A percentile compares a stretch with the other conserved stretches of the same genome.
Conservation (phyloP, 37 sponge, comb jelly and placozoan genomes). For the Ephydatia muelleri region DNA sequence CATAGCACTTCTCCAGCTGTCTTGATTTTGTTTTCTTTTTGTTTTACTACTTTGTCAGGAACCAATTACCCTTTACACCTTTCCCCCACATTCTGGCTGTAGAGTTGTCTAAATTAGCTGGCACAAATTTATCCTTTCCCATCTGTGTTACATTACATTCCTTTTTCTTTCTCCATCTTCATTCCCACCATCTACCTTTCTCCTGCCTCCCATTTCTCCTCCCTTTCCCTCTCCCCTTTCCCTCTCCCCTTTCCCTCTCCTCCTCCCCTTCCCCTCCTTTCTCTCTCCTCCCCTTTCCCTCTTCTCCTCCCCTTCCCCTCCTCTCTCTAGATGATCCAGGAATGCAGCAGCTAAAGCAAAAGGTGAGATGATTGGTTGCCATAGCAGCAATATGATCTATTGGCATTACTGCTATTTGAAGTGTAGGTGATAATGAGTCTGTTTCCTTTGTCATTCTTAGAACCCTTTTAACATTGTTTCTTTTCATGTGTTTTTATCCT, state of each 20-base stretch:
- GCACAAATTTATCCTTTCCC: background rate
- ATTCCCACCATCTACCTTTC: background rate
- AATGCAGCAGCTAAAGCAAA: slow-evolving; percentile 4
- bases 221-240: background rate
- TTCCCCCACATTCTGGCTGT: background rate
- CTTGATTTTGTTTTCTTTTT: background rate
- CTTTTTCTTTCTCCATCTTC: background rate
- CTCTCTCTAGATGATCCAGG: slow-evolving; percentile 12
- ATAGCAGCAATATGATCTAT: background rate
- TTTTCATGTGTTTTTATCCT: background rate
- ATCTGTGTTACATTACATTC: background rate
- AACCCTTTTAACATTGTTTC: slow-evolving; percentile 3
- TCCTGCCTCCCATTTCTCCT: background rate
- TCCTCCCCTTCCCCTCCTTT: slow-evolving; percentile 4
- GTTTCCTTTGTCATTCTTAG: slow-evolving; percentile 7
- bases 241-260: slow-evolving; percentile 18
- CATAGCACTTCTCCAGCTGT: background rate
- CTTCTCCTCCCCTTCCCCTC: background rate
- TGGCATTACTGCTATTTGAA: too few relatives aligned
- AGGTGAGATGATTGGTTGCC: background rate
- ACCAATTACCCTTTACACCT: background rate
- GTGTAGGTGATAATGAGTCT: too few relatives aligned
- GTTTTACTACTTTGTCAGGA: background rate
- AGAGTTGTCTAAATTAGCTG: too few relatives aligned
- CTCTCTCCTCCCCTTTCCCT: slow-evolving; percentile 12